Evolutionary conservation across 2,888 invertebrate species (phyloP).

Genomic region (Dasysyrphus tricinctus): DNA sequence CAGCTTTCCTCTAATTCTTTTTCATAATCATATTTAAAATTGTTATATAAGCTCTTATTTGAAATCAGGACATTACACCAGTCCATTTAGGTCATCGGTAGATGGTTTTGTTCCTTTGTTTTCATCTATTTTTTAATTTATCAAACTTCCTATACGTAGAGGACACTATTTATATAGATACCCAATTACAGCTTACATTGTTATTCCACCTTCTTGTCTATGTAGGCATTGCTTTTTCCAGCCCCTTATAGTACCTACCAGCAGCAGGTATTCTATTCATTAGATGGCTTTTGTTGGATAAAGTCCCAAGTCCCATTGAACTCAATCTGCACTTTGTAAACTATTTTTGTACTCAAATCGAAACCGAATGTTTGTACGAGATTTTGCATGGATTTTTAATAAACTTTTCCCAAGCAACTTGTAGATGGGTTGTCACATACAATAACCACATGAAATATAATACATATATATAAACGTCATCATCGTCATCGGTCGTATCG

Average conservation of each 20-base stretch:
- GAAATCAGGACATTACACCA: too few species aligned
- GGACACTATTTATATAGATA: background rate
- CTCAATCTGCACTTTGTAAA: slow-evolving; percentile 49
- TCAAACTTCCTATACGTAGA: background rate
- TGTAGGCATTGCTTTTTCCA: background rate
- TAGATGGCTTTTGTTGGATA: slow-evolving; percentile 14
- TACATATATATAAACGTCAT: slow-evolving; percentile 16
- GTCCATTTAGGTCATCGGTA: background rate
- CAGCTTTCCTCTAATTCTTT: background rate
- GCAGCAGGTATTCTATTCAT: slow-evolving; percentile 7
- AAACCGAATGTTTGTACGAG: slow-evolving; percentile 7
- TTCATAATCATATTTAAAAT: background rate
- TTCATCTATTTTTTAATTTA: background rate
- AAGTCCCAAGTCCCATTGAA: slow-evolving; percentile 33
- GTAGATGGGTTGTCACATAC: slow-evolving; percentile 20
- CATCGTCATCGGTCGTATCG: background rate
- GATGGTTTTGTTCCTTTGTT: background rate
- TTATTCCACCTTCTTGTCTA: slow-evolving; percentile 12
- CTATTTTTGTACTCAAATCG: slow-evolving; percentile 35
- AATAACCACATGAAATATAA: slow-evolving; percentile 54
- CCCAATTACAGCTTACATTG: slow-evolving; percentile 18
- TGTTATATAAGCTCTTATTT: too few species aligned
- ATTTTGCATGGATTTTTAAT: slow-evolving; percentile 47
- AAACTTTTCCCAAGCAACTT: slow-evolving; percentile 41
- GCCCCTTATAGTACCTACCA: too few species aligned